A percentile compares a stretch with the other conserved stretches of the same genome.
These are phyloP conservation scores for Glyptemys insculpta DNA, from an alignment of 2,797 vertebrate species.

Conservation along the genomic window DNA sequence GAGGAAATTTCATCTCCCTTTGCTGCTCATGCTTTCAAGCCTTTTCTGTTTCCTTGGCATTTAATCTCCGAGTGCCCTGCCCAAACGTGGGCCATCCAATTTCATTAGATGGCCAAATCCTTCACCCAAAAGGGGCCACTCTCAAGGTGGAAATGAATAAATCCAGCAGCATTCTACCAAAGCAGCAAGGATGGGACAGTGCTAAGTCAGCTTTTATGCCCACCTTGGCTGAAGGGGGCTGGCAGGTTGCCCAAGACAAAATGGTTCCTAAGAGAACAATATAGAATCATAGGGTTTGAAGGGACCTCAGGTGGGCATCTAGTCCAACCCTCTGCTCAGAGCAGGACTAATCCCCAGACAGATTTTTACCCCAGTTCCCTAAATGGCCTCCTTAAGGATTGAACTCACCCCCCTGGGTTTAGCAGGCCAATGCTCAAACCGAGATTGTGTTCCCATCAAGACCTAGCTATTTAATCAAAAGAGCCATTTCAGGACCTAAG, in stretches of 20 bases:
- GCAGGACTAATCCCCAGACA: no score
- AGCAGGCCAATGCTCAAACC: no score
- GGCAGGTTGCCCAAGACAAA: not conserved
- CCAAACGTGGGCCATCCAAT: not conserved
- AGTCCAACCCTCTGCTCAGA: no score
- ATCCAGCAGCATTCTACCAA: not conserved
- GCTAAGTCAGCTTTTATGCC: not conserved
- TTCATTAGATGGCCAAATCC: not conserved
- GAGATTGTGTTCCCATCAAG: not conserved
- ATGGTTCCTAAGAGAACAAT: not conserved
- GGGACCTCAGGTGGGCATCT: no score
- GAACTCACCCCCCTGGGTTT: no score
- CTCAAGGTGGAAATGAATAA: not conserved
- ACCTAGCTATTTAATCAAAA: not conserved
- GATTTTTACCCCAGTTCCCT: no score
- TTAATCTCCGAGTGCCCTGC: not conserved
- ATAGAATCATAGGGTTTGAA: no score
- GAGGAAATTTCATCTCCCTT: not conserved
- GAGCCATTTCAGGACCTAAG: not conserved
- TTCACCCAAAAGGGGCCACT: not conserved
- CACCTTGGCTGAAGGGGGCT: fast-evolving
- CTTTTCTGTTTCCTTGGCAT: not conserved
- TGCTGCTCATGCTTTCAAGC: slow-evolving; percentile 2
- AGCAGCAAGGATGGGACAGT: not conserved
- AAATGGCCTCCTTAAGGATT: no score